Percentiles rank a stretch among this genome's conserved stretches.
phyloP scores from a whole-genome alignment of 2,888 invertebrate species.

The Pocota personata region DNA sequence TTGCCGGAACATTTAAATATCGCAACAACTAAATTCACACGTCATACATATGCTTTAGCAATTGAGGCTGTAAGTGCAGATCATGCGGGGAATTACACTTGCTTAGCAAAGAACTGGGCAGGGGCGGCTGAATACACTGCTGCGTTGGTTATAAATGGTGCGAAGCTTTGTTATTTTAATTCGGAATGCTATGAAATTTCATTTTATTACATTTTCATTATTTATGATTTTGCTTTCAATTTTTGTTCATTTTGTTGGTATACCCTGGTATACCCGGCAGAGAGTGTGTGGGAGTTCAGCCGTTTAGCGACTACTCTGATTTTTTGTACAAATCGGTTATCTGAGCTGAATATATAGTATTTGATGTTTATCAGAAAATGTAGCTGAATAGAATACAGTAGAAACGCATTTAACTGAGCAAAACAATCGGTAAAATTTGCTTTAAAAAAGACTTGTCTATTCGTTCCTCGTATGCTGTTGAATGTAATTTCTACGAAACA shows the following conservation, averaged over 20 bases:
- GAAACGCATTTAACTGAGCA: no score
- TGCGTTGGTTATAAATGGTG: conserved; percentile 85
- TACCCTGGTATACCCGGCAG: no score
- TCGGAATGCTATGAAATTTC: background rate
- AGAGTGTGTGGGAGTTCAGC: conserved; percentile 18
- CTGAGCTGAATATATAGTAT: no score
- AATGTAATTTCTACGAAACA: no score
- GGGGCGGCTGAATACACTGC: conserved; percentile 84
- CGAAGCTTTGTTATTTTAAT: conserved; percentile 77
- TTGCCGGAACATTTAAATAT: conserved; percentile 76
- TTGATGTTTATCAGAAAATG: no score
- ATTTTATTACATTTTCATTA: background rate
- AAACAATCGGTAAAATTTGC: no score
- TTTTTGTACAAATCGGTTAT: background rate
- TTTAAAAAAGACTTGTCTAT: no score
- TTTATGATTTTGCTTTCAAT: background rate
- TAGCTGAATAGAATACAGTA: no score
- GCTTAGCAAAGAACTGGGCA: conserved; percentile 85
- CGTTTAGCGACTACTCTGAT: background rate
- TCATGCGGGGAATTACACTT: conserved; percentile 86
- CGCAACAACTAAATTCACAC: conserved; percentile 76
- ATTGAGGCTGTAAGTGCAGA: conserved; percentile 85
- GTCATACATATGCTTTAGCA: conserved; percentile 76
- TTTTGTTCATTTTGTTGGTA: background rate
- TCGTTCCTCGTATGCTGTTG: no score